Evolutionary conservation across 2,888 invertebrate species (phyloP).

Genomic region (Quadriops clusia): DNA sequence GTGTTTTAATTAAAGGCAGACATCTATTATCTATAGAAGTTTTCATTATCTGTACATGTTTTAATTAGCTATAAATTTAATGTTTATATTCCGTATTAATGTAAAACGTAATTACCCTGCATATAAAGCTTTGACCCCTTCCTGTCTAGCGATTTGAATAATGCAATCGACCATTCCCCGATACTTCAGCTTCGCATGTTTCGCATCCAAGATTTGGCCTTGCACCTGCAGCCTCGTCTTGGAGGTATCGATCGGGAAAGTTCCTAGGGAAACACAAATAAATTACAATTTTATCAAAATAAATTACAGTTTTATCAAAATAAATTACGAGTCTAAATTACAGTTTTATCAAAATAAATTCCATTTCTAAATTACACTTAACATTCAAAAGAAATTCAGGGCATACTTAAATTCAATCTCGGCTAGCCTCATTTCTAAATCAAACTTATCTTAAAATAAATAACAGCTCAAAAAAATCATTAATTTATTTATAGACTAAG

Average conservation of each 20-base stretch:
- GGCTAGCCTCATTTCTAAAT: too few relatives aligned
- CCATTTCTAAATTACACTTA: slow-evolving; percentile 4
- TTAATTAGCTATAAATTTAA: too few relatives aligned
- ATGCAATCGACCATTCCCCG: slow-evolving; percentile 89
- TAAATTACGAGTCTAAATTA: slow-evolving; percentile 3
- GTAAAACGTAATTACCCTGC: slow-evolving; percentile 73
- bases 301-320: slow-evolving; percentile 3
- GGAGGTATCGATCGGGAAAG: slow-evolving; percentile 93
- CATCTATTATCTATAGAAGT: too few relatives aligned
- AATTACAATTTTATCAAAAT: slow-evolving; percentile 5
- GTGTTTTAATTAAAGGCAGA: too few relatives aligned
- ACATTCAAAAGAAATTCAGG: slow-evolving; percentile 3
- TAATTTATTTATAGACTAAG: too few relatives aligned
- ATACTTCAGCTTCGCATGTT: slow-evolving; percentile 65
- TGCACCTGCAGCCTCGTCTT: slow-evolving; percentile 91
- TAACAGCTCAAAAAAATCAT: too few relatives aligned
- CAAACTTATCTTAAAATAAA: too few relatives aligned
- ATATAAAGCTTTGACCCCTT: slow-evolving; percentile 77
- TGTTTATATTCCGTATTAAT: slow-evolving; percentile 3
- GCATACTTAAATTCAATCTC: too few relatives aligned
- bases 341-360: slow-evolving; percentile 7
- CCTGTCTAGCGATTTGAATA: slow-evolving; percentile 71
- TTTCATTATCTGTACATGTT: too few relatives aligned
- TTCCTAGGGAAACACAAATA: slow-evolving; percentile 50
- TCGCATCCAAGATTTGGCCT: slow-evolving; percentile 73